Conservation (phyloP, 2,113 vertebrate species). For the Colinus virginianus region DNA sequence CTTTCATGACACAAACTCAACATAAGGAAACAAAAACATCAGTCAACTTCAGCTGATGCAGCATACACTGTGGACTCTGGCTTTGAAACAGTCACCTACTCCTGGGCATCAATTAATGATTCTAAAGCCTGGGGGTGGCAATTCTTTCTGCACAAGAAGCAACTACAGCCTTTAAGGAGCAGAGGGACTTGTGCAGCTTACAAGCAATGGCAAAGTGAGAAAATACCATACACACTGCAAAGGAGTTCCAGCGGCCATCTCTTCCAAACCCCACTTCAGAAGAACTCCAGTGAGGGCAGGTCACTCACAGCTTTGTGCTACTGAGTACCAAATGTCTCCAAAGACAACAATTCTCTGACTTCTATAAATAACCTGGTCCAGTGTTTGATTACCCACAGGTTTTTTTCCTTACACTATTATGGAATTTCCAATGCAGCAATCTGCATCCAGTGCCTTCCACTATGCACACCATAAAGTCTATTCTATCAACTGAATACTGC, state of each 20-base stretch:
- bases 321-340: fast-evolving
- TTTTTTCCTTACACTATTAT: neutral
- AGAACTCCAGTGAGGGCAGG: neutral
- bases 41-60: neutral
- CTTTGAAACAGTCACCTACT: neutral
- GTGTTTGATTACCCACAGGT: neutral
- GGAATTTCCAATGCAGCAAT: neutral
- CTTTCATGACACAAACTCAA: neutral
- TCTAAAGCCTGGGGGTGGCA: neutral
- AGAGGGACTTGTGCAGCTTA: neutral
- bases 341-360: neutral
- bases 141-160: neutral
- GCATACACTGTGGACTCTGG: neutral
- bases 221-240: neutral
- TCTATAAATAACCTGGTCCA: neutral
- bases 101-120: neutral
- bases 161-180: neutral
- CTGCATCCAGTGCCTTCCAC: neutral
- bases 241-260: neutral
- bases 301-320: neutral
- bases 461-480: neutral
- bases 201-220: neutral
- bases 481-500: neutral
- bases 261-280: neutral
- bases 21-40: neutral